These are phyloP conservation scores for Limnephilus rhombicus DNA, from an alignment of 2,888 invertebrate species.

Conservation along the genomic window DNA sequence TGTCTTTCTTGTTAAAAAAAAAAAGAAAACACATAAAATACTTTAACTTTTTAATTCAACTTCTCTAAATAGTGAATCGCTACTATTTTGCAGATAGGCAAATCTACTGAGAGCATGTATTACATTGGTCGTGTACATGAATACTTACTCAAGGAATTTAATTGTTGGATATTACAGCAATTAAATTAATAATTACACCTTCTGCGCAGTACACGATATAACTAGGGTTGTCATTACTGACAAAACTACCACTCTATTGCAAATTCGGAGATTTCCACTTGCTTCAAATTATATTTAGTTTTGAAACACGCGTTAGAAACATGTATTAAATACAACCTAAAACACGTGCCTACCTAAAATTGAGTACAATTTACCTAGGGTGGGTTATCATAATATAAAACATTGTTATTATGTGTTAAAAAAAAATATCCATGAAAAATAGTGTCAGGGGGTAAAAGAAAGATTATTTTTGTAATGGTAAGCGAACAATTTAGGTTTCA, in stretches of 20 bases:
- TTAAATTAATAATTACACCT: background rate
- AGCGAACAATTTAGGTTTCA: constrained; percentile 8
- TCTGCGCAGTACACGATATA: background rate
- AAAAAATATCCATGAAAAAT: background rate
- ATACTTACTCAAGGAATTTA: background rate
- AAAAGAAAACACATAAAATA: too few relatives aligned
- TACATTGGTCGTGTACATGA: background rate
- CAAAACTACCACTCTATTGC: background rate
- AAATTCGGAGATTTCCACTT: background rate
- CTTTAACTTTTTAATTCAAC: background rate
- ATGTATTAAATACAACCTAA: background rate
- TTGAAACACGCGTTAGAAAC: background rate
- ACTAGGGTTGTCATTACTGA: background rate
- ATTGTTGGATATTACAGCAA: background rate
- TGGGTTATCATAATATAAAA: background rate
- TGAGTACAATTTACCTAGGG: background rate
- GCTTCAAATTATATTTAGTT: background rate
- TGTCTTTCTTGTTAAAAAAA: too few relatives aligned
- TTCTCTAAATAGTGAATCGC: background rate
- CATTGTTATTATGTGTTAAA: background rate
- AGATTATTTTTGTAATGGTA: background rate
- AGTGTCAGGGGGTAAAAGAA: background rate
- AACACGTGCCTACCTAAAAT: constrained; percentile 14
- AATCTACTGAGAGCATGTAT: background rate
- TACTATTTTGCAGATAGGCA: background rate